Conservation (phyloP, 2,113 vertebrate genomes). For the Chaetodon auriga region DNA sequence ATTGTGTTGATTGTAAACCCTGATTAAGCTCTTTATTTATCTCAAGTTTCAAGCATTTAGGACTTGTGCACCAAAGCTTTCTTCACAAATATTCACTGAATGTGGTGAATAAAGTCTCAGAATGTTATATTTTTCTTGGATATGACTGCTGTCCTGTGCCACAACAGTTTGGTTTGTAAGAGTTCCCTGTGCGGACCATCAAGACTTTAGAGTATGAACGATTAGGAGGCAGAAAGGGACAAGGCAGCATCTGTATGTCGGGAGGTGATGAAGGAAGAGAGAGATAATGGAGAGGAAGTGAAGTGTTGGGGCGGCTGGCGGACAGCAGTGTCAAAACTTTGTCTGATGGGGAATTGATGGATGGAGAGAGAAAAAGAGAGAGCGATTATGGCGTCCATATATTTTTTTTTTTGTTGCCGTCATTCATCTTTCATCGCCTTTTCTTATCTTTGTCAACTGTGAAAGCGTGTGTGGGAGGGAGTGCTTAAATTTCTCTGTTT, state of each 20-base stretch:
- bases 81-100: neutral
- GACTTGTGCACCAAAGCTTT: neutral
- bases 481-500: neutral
- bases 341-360: constrained; percentile 44
- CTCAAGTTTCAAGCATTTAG: neutral
- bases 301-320: constrained; percentile 27
- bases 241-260: constrained; percentile 23
- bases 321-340: constrained; percentile 57
- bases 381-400: neutral
- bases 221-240: constrained; percentile 2
- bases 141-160: neutral
- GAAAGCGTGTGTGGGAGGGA: constrained; percentile 16
- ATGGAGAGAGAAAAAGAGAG: constrained; percentile 21
- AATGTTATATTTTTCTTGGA: neutral
- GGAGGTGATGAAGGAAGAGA: constrained; percentile 17
- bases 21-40: neutral
- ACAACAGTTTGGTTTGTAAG: constrained; percentile 2
- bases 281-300: constrained; percentile 46
- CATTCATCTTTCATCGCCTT: constrained; percentile 5
- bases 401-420: neutral
- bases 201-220: neutral
- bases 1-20: neutral
- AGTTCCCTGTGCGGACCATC: neutral
- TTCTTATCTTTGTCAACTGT: neutral
- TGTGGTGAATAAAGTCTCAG: neutral